Evolutionary conservation across 2,113 vertebrate species (phyloP).

Genomic region (Forbesichthys agassizii): DNA sequence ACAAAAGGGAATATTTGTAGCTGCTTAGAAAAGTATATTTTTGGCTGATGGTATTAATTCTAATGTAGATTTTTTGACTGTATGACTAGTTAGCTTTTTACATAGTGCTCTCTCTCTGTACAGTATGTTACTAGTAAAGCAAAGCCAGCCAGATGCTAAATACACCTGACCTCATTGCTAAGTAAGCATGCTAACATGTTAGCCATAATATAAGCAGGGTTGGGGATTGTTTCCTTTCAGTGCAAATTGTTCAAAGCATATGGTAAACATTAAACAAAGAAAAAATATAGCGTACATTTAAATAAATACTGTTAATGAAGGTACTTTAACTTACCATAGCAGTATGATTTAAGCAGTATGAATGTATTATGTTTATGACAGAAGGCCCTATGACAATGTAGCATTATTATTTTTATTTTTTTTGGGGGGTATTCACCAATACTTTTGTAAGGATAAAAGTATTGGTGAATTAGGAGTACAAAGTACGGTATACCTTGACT

Average conservation of each 20-base stretch:
- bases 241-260: not conserved
- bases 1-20: not conserved
- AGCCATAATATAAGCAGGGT: conserved; percentile 14
- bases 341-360: conserved; percentile 20
- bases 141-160: conserved; percentile 25
- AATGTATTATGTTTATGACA: conserved; percentile 15
- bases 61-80: not conserved
- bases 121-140: conserved; percentile 17
- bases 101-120: conserved; percentile 25
- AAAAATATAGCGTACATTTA: not conserved
- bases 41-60: conserved; percentile 5
- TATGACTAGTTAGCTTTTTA: conserved; percentile 12
- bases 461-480: conserved; percentile 16
- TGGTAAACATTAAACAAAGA: not conserved
- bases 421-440: too few relatives aligned
- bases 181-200: conserved; percentile 38
- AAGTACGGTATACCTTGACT: not conserved
- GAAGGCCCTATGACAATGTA: conserved; percentile 47
- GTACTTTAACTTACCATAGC: not conserved
- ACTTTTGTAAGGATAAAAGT: conserved; percentile 1
- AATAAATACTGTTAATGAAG: not conserved
- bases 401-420: conserved; percentile 36
- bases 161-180: conserved; percentile 45
- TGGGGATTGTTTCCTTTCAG: conserved; percentile 10
- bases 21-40: conserved; percentile 6